These are phyloP conservation scores for Henricia sp. DNA, from an alignment of 53 echinoderm and acorn worm species.

Conservation along the genomic window DNA sequence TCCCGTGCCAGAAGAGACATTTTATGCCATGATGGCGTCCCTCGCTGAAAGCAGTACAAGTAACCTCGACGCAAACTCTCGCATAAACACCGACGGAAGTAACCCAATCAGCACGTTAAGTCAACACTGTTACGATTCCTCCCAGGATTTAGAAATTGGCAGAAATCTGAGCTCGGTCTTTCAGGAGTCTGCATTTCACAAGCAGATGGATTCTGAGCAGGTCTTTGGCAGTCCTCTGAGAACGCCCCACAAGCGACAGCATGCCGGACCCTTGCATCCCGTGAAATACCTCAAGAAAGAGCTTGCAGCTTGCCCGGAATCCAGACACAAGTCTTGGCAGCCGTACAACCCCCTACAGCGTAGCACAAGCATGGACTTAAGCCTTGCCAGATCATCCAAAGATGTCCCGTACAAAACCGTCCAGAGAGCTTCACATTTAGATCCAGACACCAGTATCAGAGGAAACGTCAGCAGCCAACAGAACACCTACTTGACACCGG, in stretches of 20 bases:
- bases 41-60: not conserved
- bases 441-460: conserved; percentile 5
- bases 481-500: conserved; percentile 18
- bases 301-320: conserved; percentile 6
- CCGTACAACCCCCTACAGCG: conserved; percentile 75
- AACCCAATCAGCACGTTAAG: not conserved
- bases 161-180: not conserved
- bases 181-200: conserved; percentile 15
- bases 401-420: conserved; percentile 16
- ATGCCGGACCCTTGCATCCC: not conserved
- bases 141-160: conserved; percentile 13
- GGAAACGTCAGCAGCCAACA: conserved; percentile 7
- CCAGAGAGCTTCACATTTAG: conserved; percentile 13
- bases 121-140: not conserved
- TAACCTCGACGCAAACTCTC: not conserved
- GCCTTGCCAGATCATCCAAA: conserved; percentile 58
- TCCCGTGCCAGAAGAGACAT: conserved; percentile 77
- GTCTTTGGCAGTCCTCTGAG: not conserved
- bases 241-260: conserved; percentile 1
- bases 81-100: not conserved
- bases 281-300: conserved; percentile 10
- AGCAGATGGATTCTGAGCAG: not conserved
- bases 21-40: conserved; percentile 58
- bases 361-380: conserved; percentile 89
- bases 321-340: conserved; percentile 32